Percentiles rank a stretch among this genome's conserved stretches.
phyloP scores from a whole-genome alignment of 2,113 vertebrate species.

The Oncorhynchus kisutch region DNA sequence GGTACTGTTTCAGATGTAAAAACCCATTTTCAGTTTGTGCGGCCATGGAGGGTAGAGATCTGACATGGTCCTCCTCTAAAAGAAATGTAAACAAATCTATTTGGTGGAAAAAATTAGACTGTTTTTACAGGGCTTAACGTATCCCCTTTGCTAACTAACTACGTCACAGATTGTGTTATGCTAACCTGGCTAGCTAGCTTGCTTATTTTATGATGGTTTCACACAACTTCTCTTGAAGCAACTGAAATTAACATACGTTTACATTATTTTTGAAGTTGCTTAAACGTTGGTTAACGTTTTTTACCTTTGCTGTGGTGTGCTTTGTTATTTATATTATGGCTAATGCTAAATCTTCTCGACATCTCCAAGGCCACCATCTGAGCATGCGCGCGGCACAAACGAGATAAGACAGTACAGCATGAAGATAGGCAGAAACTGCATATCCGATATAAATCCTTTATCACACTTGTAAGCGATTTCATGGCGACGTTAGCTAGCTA shows the following conservation, averaged over 20 bases:
- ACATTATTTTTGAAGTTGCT: not conserved
- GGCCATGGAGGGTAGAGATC: not conserved
- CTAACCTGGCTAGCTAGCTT: too few relatives aligned
- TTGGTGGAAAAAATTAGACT: not conserved
- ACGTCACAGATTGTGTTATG: too few relatives aligned
- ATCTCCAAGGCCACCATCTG: not conserved
- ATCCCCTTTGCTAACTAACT: not conserved
- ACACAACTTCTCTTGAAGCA: too few relatives aligned
- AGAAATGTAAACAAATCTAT: not conserved
- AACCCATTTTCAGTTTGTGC: not conserved
- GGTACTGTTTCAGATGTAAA: slow-evolving; percentile 15
- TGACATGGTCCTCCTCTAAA: not conserved
- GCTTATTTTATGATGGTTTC: too few relatives aligned
- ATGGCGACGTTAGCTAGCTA: too few relatives aligned
- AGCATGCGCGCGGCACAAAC: too few relatives aligned
- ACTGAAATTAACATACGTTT: too few relatives aligned
- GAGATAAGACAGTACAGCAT: too few relatives aligned
- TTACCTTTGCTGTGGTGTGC: not conserved
- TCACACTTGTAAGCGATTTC: too few relatives aligned
- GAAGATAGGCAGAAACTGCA: too few relatives aligned
- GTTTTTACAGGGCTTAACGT: not conserved
- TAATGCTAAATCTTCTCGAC: not conserved
- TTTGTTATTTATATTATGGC: not conserved
- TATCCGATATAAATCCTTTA: too few relatives aligned
- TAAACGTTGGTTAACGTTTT: too few relatives aligned